Evolutionary conservation across 1,140 invertebrate species (phyloP).

Genomic region (Drosophila arizonae): DNA sequence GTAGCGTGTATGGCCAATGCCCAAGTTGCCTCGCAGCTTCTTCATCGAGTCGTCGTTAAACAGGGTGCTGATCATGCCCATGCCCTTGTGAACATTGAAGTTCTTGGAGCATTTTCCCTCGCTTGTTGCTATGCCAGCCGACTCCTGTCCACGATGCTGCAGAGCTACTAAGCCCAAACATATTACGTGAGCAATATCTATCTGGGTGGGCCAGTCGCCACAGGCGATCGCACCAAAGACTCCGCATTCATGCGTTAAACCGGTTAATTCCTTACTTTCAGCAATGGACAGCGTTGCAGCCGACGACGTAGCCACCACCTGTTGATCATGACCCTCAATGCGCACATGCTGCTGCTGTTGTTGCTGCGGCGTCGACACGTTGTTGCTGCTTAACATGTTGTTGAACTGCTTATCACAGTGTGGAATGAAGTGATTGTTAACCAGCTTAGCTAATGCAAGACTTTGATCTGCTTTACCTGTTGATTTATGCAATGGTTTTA

Average conservation of each 20-base stretch:
- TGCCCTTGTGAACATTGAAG: conserved; percentile 94
- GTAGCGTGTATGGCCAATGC: conserved; percentile 98
- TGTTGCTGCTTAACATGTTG: conserved; percentile 59
- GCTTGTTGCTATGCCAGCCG: conserved; percentile 97
- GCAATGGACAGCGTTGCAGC: conserved; percentile 46
- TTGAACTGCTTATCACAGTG: conserved; percentile 29
- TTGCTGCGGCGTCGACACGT: conserved; percentile 37
- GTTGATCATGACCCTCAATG: conserved; percentile 43
- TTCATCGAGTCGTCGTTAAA: conserved; percentile 95
- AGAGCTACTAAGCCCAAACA: conserved; percentile 95
- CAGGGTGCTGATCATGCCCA: conserved; percentile 96
- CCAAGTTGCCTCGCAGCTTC: conserved; percentile 94
- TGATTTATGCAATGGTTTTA: conserved; percentile 76
- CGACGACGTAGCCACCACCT: conserved; percentile 54
- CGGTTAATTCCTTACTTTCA: conserved; percentile 83
- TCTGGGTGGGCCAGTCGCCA: conserved; percentile 92
- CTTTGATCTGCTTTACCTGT: conserved; percentile 65
- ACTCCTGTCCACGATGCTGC: conserved; percentile 98
- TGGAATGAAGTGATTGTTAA: conserved; percentile 21
- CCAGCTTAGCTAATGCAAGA: conserved; percentile 33
- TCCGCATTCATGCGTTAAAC: conserved; percentile 95
- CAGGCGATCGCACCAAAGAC: conserved; percentile 96
- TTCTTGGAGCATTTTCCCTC: conserved; percentile 90
- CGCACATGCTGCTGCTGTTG: conserved; percentile 53
- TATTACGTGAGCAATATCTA: conserved; percentile 89